These are phyloP conservation scores for Osmerus mordax DNA, from an alignment of 2,113 vertebrate genomes.

Conservation along the genomic window DNA sequence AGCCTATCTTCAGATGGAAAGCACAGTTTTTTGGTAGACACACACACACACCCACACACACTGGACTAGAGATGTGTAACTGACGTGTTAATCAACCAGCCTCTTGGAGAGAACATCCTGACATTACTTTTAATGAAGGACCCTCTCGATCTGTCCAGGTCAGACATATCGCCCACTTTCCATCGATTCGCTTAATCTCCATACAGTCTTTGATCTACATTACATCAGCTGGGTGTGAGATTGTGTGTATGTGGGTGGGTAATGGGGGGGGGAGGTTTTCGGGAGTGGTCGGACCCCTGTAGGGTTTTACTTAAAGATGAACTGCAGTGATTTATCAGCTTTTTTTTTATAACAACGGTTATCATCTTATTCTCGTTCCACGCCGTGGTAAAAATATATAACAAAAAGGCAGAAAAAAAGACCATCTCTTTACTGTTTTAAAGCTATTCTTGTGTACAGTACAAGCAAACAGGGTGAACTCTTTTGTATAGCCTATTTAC, in stretches of 20 bases:
- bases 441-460: conserved; percentile 33
- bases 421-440: conserved; percentile 27
- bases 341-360: conserved; percentile 4
- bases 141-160: conserved; percentile 2
- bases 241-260: background rate
- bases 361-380: too few species aligned
- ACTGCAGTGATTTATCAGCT: conserved; percentile 25
- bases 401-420: conserved; percentile 9
- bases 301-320: conserved; percentile 33
- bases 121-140: conserved; percentile 1
- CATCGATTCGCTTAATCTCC: conserved; percentile 31
- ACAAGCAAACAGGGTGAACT: conserved; percentile 41
- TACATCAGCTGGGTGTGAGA: background rate
- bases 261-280: conserved; percentile 10
- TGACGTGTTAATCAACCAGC: background rate
- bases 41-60: background rate
- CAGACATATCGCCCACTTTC: conserved; percentile 13
- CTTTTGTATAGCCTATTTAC: conserved; percentile 46
- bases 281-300: conserved; percentile 25
- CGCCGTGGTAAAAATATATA: too few species aligned
- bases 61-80: background rate
- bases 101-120: background rate
- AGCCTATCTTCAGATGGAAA: conserved; percentile 16
- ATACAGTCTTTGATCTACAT: conserved; percentile 13
- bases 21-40: conserved; percentile 11